Evolutionary conservation across 2,888 invertebrate species (phyloP).

Genomic region (Torymus aiolomorphi): DNA sequence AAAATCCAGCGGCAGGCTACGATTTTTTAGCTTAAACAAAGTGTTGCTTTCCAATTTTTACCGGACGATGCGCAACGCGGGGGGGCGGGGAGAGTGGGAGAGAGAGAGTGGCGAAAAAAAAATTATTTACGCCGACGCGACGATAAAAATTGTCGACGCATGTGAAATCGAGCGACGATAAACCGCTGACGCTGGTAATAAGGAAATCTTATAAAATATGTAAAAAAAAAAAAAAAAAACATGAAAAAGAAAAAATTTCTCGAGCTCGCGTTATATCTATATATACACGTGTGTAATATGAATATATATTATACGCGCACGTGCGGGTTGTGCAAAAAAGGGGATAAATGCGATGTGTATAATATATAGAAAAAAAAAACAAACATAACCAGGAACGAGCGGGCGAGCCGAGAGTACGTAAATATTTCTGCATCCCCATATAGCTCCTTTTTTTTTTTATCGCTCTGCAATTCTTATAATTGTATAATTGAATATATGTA

Average conservation of each 20-base stretch:
- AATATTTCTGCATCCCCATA: no score
- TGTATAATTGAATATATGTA: slow-evolving; percentile 46
- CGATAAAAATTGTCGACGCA: slow-evolving; percentile 56
- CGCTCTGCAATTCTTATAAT: neutral
- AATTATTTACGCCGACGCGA: slow-evolving; percentile 53
- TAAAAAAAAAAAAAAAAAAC: slow-evolving; percentile 20
- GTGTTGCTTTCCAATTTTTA: slow-evolving; percentile 66
- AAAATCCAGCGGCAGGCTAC: slow-evolving; percentile 44
- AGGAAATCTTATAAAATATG: slow-evolving; percentile 54
- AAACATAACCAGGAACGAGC: no score
- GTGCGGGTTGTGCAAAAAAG: no score
- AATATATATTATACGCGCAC: no score
- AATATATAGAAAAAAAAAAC: no score
- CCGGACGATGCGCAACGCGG: slow-evolving; percentile 19
- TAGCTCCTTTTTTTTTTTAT: no score
- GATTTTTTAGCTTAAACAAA: slow-evolving; percentile 67
- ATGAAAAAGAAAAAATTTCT: neutral
- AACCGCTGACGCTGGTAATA: slow-evolving; percentile 52
- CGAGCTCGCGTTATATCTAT: neutral
- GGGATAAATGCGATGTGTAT: no score
- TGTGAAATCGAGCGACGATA: slow-evolving; percentile 49
- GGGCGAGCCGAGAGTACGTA: no score
- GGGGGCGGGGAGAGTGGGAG: slow-evolving; percentile 1
- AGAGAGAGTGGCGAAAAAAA: slow-evolving; percentile 2
- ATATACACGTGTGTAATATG: no score